A percentile compares a stretch with the other conserved stretches of the same genome.
These are phyloP conservation scores for Adelges cooleyi DNA, from an alignment of 1,140 invertebrate genomes.

Conservation along the genomic window DNA sequence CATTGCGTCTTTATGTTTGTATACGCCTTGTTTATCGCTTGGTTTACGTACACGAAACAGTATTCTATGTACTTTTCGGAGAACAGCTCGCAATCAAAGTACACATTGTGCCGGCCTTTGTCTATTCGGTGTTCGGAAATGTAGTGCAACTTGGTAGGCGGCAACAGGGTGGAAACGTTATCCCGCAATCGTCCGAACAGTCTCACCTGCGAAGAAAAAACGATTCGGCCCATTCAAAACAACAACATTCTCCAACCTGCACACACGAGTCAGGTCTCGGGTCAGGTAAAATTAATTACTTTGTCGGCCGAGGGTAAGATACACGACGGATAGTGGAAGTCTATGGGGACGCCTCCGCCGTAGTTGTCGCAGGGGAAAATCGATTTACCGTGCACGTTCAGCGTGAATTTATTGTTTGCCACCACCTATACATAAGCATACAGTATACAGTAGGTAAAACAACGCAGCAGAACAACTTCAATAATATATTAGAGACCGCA, in stretches of 20 bases:
- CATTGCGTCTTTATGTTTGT: slow-evolving; percentile 68
- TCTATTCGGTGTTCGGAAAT: slow-evolving; percentile 50
- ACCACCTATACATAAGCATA: slow-evolving; percentile 47
- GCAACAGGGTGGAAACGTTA: slow-evolving; percentile 51
- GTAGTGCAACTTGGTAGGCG: slow-evolving; percentile 49
- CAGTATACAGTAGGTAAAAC: neutral
- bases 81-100: slow-evolving; percentile 70
- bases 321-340: slow-evolving; percentile 70
- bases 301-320: slow-evolving; percentile 59
- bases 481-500: neutral
- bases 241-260: neutral
- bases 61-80: slow-evolving; percentile 69
- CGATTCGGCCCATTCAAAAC: neutral
- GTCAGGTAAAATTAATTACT: slow-evolving; percentile 38
- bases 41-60: slow-evolving; percentile 73
- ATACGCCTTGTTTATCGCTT: slow-evolving; percentile 66
- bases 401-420: slow-evolving; percentile 68
- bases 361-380: slow-evolving; percentile 65
- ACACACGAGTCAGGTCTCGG: neutral
- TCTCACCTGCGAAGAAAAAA: slow-evolving; percentile 36
- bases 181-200: slow-evolving; percentile 56
- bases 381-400: slow-evolving; percentile 66
- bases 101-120: slow-evolving; percentile 56
- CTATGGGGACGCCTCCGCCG: slow-evolving; percentile 51
- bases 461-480: neutral